Base-by-base conservation (phyloP, 2,113 vertebrate species). In the Edolisoma coerulescens region DNA sequence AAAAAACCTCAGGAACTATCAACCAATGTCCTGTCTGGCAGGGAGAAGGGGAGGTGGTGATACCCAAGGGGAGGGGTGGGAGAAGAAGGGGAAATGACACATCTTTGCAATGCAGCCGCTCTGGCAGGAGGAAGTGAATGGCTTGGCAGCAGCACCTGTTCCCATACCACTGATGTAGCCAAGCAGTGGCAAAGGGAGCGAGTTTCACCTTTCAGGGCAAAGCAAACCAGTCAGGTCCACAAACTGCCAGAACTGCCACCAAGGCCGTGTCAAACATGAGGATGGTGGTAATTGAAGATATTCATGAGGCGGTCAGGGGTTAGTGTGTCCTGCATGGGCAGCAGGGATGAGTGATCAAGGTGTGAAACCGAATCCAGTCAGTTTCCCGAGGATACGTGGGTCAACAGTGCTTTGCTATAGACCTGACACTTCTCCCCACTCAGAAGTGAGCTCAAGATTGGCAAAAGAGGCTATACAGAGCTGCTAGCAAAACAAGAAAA, bases 1-100 rank as follows among this genome's bases (percentile, higher is more conserved):
- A 81, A 63, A 90, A 84, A 89, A 87, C 87, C 96, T 97, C 96
- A 97, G 95, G 97, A 97, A 96, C 95, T 91, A 32, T 95, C 67
- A 82, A 54, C 50, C 57, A 60, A 22, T 78, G 41, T 44, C 77
- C 87, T 86, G 75, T 78, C 84, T 85, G 89, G 39, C 75, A 90
- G 82, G 61, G 76, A 90, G 88, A 81, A 63, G 84, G 44, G 68
- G 59, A 91, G 67, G 35, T 85, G 73, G 79, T 16, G 64, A 73
- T 73, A 41, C 28, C 68, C 63, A 70, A 20, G 81, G 77, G 70
- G 32, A 45, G 69, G 84, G 63, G 39, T 84, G 56, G 69, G 60
- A 75, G 84, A 45, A 84, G 78, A 76, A 80, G 37, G 64, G 59
- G 54, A 54, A 33, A 6, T 54, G 71, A 57, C 21, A 60, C 8